Evolutionary conservation across 2,797 vertebrate genomes (phyloP), one percentile per base, ranked within the genome.

Genomic region (Naso thynnoides): DNA sequence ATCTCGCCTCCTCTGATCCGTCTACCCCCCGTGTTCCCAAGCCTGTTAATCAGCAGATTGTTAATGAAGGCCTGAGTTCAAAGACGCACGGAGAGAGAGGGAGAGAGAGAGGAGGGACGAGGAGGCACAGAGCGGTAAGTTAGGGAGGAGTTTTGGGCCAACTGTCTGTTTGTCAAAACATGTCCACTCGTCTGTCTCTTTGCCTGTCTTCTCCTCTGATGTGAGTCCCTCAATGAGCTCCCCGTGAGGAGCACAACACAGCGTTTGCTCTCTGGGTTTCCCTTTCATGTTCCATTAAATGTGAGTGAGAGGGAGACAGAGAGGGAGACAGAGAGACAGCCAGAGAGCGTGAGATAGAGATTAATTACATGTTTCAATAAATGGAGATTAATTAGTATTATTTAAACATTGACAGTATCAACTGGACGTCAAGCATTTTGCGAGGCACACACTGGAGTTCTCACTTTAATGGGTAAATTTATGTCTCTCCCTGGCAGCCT

Each of bases 51-150:
- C 90, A 92, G 88, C 88, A 92, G 90, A 91, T 92, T 89, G 90
- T 91, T 93, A 93, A 93, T 93, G 92, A 93, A 93, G 90, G 78
- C 84, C 86, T n/a, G 54, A 93, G 92, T 93, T 94, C 91, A 94
- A 93, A 94, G 90, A 90, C 79, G 76, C 14, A 3, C 18, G 33
- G 8, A 52, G 26, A 27, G 61, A 73, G 67, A 64, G 61, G 73
- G 79, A 84, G 78, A 29, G 55, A 54, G 69, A 56, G 72, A 55
- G 71, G 50, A 1, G 76, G 8, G 44, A 10, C 71, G 81, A 81
- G 80, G 76, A 71, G 86, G 84, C 82, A 53, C 83, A 67, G 75
- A 88, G 88, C 76, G 61, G 61, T 67, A 41, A 73, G 82, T 89
- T 53, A 45, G 83, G 86, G 90, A 86, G 89, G 90, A 89, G 87